Evolutionary conservation across 2,888 invertebrate genomes (phyloP).

Genomic region (Chloromyia formosa): DNA sequence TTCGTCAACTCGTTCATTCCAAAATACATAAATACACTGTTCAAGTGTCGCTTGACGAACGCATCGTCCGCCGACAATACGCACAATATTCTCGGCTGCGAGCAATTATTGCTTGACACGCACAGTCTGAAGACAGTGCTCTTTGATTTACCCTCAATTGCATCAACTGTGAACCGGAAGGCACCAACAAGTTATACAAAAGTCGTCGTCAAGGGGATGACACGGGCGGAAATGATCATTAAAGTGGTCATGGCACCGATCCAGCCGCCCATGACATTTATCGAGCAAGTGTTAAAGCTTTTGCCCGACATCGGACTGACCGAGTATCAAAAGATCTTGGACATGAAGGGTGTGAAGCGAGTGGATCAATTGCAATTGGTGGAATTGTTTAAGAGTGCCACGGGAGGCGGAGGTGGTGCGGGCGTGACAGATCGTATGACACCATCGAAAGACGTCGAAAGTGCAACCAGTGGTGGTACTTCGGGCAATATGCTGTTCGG

Average conservation of each 20-base stretch:
- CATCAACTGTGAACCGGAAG: conserved; percentile 86
- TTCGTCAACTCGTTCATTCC: conserved; percentile 96
- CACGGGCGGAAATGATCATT: conserved; percentile 97
- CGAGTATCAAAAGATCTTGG: conserved; percentile 93
- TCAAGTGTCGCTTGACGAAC: conserved; percentile 75
- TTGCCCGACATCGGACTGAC: conserved; percentile 87
- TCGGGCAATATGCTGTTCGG: background rate
- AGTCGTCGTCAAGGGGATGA: conserved; percentile 84
- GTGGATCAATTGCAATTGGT: conserved; percentile 68
- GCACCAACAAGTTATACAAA: conserved; percentile 89
- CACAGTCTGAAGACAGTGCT: conserved; percentile 94
- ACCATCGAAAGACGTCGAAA: background rate
- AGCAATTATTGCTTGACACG: conserved; percentile 92
- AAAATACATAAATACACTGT: conserved; percentile 90
- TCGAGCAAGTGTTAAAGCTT: conserved; percentile 88
- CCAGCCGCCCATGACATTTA: conserved; percentile 81
- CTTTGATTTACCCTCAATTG: conserved; percentile 92
- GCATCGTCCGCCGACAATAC: conserved; percentile 39
- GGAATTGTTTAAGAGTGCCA: conserved; percentile 67
- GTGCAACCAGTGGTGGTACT: conserved; percentile 45
- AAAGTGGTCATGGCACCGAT: conserved; percentile 97
- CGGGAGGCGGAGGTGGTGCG: conserved; percentile 44
- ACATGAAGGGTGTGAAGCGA: conserved; percentile 87
- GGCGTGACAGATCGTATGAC: conserved; percentile 41
- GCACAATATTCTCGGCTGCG: conserved; percentile 79